Evolutionary conservation across 2,113 vertebrate species (phyloP).

Genomic region (Menura novaehollandiae): DNA sequence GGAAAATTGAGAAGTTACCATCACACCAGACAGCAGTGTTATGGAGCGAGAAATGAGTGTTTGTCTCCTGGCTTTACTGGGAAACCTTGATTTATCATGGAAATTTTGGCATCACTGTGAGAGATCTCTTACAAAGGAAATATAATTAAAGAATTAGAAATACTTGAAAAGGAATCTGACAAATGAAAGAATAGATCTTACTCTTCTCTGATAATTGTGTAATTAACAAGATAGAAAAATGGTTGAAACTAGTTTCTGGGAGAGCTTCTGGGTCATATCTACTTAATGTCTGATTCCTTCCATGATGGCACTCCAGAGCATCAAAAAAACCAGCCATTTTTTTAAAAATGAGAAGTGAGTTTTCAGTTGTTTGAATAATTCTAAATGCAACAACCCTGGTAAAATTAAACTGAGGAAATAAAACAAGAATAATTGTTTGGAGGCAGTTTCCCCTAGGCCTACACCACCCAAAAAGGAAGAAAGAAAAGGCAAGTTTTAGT

Average conservation of each 20-base stretch:
- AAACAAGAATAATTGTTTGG: neutral
- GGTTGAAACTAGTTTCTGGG: neutral
- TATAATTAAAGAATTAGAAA: neutral
- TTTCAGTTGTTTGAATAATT: neutral
- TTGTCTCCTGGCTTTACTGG: neutral
- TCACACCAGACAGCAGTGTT: neutral
- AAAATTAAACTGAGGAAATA: neutral
- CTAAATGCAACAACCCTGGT: neutral
- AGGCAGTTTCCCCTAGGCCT: neutral
- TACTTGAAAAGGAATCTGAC: neutral
- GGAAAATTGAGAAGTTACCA: neutral
- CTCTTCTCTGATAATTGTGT: neutral
- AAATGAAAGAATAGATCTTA: neutral
- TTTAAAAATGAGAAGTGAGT: neutral
- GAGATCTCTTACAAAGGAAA: neutral
- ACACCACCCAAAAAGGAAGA: neutral
- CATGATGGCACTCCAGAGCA: neutral
- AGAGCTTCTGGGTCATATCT: neutral
- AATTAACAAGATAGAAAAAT: neutral
- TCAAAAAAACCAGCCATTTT: accelerated
- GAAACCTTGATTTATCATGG: neutral
- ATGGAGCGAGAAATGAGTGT: neutral
- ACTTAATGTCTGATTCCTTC: neutral
- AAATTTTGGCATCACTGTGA: neutral
- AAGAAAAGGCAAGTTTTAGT: neutral